A percentile compares a stretch with the other conserved stretches of the same genome.
Conservation (phyloP, 2,888 invertebrate genomes). For the Synanthedon myopaeformis region DNA sequence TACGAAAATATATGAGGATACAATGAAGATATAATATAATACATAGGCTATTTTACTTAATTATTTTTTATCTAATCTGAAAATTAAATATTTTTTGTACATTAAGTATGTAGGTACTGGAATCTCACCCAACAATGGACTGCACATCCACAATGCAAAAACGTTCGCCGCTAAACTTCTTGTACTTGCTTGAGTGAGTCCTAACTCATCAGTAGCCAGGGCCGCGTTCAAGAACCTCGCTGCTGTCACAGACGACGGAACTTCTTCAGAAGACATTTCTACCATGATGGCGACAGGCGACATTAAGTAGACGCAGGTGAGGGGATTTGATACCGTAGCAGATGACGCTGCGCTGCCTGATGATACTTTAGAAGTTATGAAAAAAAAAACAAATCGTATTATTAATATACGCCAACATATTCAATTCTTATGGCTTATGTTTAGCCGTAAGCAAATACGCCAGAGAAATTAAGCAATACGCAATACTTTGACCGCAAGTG, state of each 20-base stretch:
- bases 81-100: too few species aligned
- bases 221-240: slow-evolving; percentile 50
- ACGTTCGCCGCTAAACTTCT: slow-evolving; percentile 83
- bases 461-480: too few species aligned
- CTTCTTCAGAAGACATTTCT: slow-evolving; percentile 74
- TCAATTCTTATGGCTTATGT: too few species aligned
- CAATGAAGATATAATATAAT: too few species aligned
- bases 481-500: too few species aligned
- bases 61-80: too few species aligned
- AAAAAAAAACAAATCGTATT: background rate
- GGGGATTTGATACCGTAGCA: slow-evolving; percentile 63
- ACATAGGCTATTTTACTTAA: too few species aligned
- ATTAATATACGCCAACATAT: too few species aligned
- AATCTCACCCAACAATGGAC: slow-evolving; percentile 81
- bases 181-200: slow-evolving; percentile 78
- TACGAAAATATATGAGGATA: too few species aligned
- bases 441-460: too few species aligned
- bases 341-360: slow-evolving; percentile 60
- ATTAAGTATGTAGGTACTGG: too few species aligned
- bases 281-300: slow-evolving; percentile 84
- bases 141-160: slow-evolving; percentile 95
- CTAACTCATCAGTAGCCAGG: slow-evolving; percentile 75
- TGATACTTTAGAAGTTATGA: slow-evolving; percentile 28
- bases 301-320: slow-evolving; percentile 84
- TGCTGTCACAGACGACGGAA: slow-evolving; percentile 47